phyloP scores from a whole-genome alignment of 2,113 vertebrate genomes.

The Buteo buteo region DNA sequence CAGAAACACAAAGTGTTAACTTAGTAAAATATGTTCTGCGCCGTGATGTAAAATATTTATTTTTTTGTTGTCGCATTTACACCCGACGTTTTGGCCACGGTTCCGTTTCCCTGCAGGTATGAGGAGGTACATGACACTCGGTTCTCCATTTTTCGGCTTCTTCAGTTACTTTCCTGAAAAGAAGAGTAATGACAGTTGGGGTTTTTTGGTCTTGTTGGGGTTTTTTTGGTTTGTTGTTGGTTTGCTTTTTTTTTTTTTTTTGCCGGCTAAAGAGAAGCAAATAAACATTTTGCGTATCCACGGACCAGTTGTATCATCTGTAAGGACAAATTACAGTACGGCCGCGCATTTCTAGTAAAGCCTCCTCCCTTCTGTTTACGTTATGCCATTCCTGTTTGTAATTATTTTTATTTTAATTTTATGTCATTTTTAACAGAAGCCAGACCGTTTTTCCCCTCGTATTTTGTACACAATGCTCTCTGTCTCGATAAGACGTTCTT shows the following conservation, averaged over 20 bases:
- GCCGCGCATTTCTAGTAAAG: constrained; percentile 41
- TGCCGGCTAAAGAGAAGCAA: not conserved
- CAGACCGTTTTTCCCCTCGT: constrained; percentile 65
- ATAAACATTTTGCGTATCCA: not conserved
- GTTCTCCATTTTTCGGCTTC: not conserved
- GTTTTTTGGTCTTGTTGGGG: not conserved
- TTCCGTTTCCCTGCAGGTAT: not conserved
- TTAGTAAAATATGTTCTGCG: not conserved
- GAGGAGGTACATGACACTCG: not conserved
- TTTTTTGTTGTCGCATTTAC: constrained; percentile 50
- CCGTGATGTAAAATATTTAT: not conserved
- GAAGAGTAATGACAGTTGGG: not conserved
- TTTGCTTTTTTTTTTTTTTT: too few species aligned
- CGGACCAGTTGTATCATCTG: not conserved
- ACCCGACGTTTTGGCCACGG: not conserved
- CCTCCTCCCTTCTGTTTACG: constrained; percentile 67
- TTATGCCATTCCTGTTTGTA: constrained; percentile 70
- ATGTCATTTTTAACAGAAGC: constrained; percentile 80
- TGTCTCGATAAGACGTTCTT: constrained; percentile 79
- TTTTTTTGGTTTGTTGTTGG: too few species aligned
- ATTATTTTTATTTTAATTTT: constrained; percentile 83
- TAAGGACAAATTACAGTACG: constrained; percentile 12
- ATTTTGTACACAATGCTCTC: constrained; percentile 77
- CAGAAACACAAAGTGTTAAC: not conserved
- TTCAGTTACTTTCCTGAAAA: constrained; percentile 18